These are phyloP conservation scores for Spheniscus humboldti DNA, from an alignment of 2,797 vertebrate species.

Conservation along the genomic window DNA sequence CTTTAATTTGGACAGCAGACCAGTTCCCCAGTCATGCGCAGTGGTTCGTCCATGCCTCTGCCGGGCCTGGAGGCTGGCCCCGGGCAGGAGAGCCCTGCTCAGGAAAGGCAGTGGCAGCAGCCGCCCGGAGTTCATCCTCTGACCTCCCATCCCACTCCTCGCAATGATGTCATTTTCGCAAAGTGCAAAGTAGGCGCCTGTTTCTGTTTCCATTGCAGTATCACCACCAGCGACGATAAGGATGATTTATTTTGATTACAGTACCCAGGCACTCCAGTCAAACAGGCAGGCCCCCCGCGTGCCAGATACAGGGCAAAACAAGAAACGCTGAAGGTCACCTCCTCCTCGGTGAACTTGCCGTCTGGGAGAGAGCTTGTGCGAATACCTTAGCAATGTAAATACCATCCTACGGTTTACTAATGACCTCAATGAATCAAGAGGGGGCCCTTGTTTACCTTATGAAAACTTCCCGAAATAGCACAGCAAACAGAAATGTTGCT, in stretches of 20 bases:
- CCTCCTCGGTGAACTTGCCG: background rate
- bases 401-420: background rate
- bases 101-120: background rate
- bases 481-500: background rate
- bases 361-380: background rate
- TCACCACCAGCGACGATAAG: background rate
- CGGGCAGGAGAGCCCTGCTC: background rate
- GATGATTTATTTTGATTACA: constrained; percentile 60
- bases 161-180: background rate
- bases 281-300: background rate
- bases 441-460: constrained; percentile 19
- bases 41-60: accelerated
- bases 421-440: constrained; percentile 23
- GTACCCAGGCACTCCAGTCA: constrained; percentile 15
- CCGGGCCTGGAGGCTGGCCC: background rate
- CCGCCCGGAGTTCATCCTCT: background rate
- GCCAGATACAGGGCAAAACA: constrained; percentile 20
- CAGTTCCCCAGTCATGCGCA: background rate
- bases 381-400: constrained; percentile 46
- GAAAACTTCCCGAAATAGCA: background rate
- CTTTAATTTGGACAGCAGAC: background rate
- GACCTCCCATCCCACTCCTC: background rate
- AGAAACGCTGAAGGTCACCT: constrained; percentile 41
- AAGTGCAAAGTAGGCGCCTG: background rate
- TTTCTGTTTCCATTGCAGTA: constrained; percentile 8